Conservation (phyloP, 1,140 invertebrate genomes). For the Agrypnia vestita region DNA sequence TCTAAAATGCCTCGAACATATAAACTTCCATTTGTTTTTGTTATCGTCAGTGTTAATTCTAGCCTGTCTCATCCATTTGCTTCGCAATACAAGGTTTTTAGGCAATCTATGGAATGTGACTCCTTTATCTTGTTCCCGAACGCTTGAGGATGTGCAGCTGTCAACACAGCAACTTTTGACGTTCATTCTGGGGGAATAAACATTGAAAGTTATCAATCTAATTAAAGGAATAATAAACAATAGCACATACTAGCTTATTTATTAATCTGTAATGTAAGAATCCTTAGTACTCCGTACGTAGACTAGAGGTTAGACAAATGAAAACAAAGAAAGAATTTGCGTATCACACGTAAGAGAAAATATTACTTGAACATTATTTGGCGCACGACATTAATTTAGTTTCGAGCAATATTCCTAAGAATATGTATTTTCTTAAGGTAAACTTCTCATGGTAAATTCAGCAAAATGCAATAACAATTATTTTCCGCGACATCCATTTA, state of each 20-base stretch:
- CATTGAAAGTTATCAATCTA: not conserved
- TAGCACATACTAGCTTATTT: not conserved
- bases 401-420: not conserved
- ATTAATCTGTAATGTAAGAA: no score
- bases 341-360: not conserved
- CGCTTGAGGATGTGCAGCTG: constrained; percentile 65
- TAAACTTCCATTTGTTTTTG: constrained; percentile 73
- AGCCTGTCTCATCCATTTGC: constrained; percentile 72
- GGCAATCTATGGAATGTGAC: constrained; percentile 75
- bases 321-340: not conserved
- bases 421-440: not conserved
- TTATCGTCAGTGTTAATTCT: constrained; percentile 70
- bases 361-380: constrained; percentile 6
- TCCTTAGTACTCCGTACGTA: not conserved
- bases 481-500: not conserved
- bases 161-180: constrained; percentile 63
- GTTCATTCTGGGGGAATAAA: constrained; percentile 53
- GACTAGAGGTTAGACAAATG: not conserved
- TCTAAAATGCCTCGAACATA: constrained; percentile 78
- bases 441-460: no score
- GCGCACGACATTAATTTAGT: not conserved
- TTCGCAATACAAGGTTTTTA: constrained; percentile 67
- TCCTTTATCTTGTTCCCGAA: constrained; percentile 68
- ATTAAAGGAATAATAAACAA: not conserved
- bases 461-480: constrained; percentile 5